phyloP scores from a whole-genome alignment of 2,113 vertebrate species.

The Pavo muticus region DNA sequence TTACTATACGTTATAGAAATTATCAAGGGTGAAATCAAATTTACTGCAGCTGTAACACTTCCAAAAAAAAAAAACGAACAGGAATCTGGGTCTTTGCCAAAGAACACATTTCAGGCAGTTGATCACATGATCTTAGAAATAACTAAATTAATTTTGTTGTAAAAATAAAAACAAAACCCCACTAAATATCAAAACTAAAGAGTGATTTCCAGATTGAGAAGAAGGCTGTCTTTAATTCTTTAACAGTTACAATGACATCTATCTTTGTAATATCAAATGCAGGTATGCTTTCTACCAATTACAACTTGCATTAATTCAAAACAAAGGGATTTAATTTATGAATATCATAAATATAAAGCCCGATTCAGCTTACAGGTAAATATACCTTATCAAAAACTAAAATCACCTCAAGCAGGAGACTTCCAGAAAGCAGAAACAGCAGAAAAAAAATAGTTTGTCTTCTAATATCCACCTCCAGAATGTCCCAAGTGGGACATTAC shows the following conservation, averaged over 20 bases:
- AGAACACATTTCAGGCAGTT: conserved; percentile 15
- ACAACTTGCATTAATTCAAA: conserved; percentile 8
- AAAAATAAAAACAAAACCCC: neutral
- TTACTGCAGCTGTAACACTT: conserved; percentile 50
- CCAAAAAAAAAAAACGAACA: conserved; percentile 20
- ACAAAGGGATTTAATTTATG: neutral
- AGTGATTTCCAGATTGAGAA: neutral
- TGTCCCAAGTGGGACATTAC: conserved; percentile 27
- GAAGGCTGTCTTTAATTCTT: neutral
- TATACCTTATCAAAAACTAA: neutral
- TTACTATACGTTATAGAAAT: conserved; percentile 44
- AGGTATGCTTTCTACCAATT: neutral
- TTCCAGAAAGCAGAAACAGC: conserved; percentile 1
- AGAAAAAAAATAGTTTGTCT: neutral
- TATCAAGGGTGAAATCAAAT: conserved; percentile 65
- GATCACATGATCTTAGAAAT: conserved; percentile 24
- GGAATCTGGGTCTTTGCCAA: conserved; percentile 19
- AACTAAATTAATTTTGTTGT: conserved; percentile 49
- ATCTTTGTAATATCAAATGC: neutral
- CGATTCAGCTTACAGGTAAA: neutral
- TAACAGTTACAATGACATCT: neutral
- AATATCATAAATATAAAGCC: neutral
- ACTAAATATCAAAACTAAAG: conserved; percentile 16
- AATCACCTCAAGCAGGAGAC: neutral
- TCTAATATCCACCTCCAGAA: conserved; percentile 19